phyloP scores from a whole-genome alignment of 2,113 vertebrate species.

The Isichthys henryi region DNA sequence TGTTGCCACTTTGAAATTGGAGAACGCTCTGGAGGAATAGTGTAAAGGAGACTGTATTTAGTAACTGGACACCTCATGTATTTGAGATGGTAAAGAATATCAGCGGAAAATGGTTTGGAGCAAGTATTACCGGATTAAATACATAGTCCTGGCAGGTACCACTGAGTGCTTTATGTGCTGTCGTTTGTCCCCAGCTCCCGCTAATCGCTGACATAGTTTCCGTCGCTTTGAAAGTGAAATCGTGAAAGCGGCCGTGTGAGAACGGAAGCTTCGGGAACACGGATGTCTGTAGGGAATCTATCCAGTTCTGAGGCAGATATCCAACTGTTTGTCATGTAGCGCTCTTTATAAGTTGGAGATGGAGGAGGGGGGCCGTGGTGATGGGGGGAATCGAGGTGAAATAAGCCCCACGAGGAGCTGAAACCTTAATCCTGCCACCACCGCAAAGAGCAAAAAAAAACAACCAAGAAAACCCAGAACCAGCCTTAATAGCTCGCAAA shows the following conservation, averaged over 20 bases:
- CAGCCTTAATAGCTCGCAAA: slow-evolving; percentile 63
- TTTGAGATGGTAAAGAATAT: slow-evolving; percentile 2
- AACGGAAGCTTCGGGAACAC: not conserved
- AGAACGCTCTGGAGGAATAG: not conserved
- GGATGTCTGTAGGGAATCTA: not conserved
- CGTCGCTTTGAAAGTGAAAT: not conserved
- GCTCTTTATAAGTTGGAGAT: not conserved
- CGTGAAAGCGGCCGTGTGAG: not conserved
- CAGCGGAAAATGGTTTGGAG: not conserved
- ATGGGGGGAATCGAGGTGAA: not conserved
- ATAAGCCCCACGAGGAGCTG: not conserved
- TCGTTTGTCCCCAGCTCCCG: not conserved
- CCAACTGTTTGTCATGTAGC: not conserved
- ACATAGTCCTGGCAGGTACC: not conserved
- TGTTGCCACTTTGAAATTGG: not conserved
- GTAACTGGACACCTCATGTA: not conserved
- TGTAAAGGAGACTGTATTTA: slow-evolving; percentile 11
- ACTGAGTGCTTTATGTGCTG: not conserved
- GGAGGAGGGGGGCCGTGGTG: not conserved
- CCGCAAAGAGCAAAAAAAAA: slow-evolving; percentile 8
- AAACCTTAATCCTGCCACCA: slow-evolving; percentile 25
- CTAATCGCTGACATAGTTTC: not conserved
- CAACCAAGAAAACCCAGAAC: slow-evolving; percentile 11
- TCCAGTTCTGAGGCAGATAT: not conserved
- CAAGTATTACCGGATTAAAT: not conserved